Base-by-base conservation (phyloP, 2,113 vertebrate species). In the Corydoras sp. region DNA sequence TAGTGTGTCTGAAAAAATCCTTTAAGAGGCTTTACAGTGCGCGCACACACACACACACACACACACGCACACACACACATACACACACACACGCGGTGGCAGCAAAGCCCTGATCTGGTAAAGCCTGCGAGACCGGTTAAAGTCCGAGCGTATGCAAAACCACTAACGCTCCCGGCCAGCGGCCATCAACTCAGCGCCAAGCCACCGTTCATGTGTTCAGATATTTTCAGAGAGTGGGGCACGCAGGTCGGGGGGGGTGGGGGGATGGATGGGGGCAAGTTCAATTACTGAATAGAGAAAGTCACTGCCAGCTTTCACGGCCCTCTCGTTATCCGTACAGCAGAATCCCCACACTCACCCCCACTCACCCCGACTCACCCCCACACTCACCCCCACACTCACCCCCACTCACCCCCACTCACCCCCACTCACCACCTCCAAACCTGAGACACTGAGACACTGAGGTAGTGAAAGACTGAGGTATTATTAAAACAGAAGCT, bases 61-160 rank as follows among this genome's bases (percentile, higher is more conserved):
- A 69, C 58, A 30, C 31, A 59, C 32, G 10, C 30, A 67, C 30
- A 56, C 53, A 55, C 55, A 58, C 18, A 58, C 58, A 69, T 24
- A 48, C 18, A 69, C 8, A 69, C 18, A 48, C 56, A 59, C 5
- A 49, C 15, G 14, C 9, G 13, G 5, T 60, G 43, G 35, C 10
- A 10, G 24, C n/a, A 12, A 62, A 62, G 53, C 51, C 51, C 4
- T 2, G 55, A 49, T 59, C 58, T 58, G 32, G 3, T 32, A 60
- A 54, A 50, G 49, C 43, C 58, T 61, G 35, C 12, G 58, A 69
- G 43, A 61, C 11, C 13, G 6, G 15, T 14, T 69, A 24, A 60
- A 51, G 58, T 61, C 49, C 14, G 56, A 50, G 12, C 18, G 50
- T 18, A 70, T 62, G 59, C 50, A 18, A 54, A 62, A 60, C 9